phyloP scores from a whole-genome alignment of 1,140 invertebrate genomes.

The Samia ricini region DNA sequence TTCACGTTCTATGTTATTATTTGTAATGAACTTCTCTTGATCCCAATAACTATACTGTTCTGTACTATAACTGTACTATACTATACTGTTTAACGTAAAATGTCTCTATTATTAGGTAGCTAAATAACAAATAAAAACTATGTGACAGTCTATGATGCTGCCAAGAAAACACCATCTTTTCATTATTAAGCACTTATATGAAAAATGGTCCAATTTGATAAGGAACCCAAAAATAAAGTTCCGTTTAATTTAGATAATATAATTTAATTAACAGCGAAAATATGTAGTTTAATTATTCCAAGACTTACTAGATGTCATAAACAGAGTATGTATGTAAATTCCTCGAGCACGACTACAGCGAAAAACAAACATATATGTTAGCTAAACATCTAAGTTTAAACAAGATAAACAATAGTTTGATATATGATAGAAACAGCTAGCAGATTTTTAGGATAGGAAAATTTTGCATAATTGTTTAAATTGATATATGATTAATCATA shows the following conservation, averaged over 20 bases:
- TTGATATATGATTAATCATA: too few relatives aligned
- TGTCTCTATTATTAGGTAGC: too few relatives aligned
- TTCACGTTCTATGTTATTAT: too few relatives aligned
- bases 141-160: too few relatives aligned
- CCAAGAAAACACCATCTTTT: too few relatives aligned
- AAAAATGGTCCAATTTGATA: conserved; percentile 1
- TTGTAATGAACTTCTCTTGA: too few relatives aligned
- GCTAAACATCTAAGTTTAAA: conserved; percentile 80
- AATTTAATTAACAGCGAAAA: neutral
- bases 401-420: conserved; percentile 83
- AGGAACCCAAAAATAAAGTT: neutral
- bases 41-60: too few relatives aligned
- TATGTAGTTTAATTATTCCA: conserved; percentile 18
- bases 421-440: conserved; percentile 75
- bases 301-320: conserved; percentile 79
- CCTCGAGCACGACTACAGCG: conserved; percentile 71
- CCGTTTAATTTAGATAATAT: too few relatives aligned
- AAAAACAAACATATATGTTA: conserved; percentile 74
- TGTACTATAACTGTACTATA: too few relatives aligned
- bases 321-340: conserved; percentile 78
- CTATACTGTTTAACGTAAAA: too few relatives aligned
- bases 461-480: neutral
- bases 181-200: too few relatives aligned
- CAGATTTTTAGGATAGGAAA: conserved; percentile 52
- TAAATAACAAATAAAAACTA: too few relatives aligned